phyloP scores from a whole-genome alignment of 37 sponge, comb jelly and placozoan species.

The Diacarnus erythraeanus region DNA sequence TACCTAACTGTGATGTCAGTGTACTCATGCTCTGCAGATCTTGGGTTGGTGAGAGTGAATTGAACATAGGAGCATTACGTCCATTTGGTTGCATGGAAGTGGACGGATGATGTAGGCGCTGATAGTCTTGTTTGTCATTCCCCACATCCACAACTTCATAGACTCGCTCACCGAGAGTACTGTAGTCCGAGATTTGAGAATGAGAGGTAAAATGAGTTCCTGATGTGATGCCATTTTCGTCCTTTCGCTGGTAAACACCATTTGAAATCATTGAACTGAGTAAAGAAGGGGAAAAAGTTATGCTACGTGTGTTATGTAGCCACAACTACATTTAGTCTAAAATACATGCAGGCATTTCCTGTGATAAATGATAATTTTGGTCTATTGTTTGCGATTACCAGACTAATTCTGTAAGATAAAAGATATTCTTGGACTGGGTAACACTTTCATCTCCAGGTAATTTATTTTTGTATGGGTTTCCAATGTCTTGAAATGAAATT shows the following conservation, averaged over 20 bases:
- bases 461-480: too few relatives aligned
- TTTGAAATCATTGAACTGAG: slow-evolving; percentile 20
- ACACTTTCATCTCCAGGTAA: too few relatives aligned
- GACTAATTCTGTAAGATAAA: too few relatives aligned
- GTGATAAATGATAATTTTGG: too few relatives aligned
- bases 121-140: slow-evolving; percentile 15
- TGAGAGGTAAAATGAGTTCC: slow-evolving; percentile 1
- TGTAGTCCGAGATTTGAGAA: slow-evolving; percentile 28
- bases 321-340: too few relatives aligned
- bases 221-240: background rate
- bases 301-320: too few relatives aligned
- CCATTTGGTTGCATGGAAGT: slow-evolving; percentile 5
- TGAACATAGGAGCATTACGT: slow-evolving; percentile 8
- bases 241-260: slow-evolving; percentile 7
- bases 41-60: background rate
- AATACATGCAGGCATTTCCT: too few relatives aligned
- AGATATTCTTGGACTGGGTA: too few relatives aligned
- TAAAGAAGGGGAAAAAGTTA: background rate
- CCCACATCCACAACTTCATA: slow-evolving; percentile 21
- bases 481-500: too few relatives aligned
- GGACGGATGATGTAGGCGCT: slow-evolving; percentile 33
- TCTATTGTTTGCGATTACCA: too few relatives aligned
- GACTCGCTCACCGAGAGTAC: slow-evolving; percentile 29
- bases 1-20: background rate
- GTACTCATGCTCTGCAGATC: slow-evolving; percentile 23